These are phyloP conservation scores for Coryphaenoides rupestris DNA, from an alignment of 2,113 vertebrate species.

Conservation along the genomic window DNA sequence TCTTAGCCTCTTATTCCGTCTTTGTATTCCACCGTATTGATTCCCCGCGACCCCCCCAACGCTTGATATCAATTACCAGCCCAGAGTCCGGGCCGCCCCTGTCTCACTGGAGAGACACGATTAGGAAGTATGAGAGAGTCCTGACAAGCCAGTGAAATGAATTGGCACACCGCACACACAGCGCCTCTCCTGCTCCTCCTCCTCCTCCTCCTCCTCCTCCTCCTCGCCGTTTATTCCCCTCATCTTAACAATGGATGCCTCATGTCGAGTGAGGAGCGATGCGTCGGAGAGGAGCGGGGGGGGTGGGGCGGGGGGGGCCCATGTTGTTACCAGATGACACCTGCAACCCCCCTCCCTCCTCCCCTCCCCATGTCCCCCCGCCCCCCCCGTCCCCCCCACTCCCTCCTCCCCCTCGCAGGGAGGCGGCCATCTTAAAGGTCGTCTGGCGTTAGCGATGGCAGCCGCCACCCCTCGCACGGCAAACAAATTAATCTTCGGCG, in stretches of 20 bases:
- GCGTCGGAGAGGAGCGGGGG: constrained; percentile 76
- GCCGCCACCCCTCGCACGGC: constrained; percentile 78
- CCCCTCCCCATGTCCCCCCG: constrained; percentile 80
- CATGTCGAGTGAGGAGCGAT: constrained; percentile 79
- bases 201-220: no score
- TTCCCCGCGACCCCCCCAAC: constrained; percentile 24
- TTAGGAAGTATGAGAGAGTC: constrained; percentile 36
- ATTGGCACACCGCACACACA: constrained; percentile 62
- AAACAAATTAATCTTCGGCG: constrained; percentile 96
- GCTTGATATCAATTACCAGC: constrained; percentile 50
- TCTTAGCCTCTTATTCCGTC: constrained; percentile 21
- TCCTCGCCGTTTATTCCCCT: constrained; percentile 45
- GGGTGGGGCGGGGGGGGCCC: no score
- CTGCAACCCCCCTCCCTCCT: constrained; percentile 68
- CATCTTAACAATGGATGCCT: constrained; percentile 67
- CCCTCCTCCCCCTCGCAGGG: constrained; percentile 76
- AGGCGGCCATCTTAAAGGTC: constrained; percentile 86
- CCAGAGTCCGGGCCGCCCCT: constrained; percentile 16
- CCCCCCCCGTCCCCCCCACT: no score
- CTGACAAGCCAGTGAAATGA: constrained; percentile 47
- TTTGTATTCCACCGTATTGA: constrained; percentile 38
- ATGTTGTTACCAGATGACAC: no score
- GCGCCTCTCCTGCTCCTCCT: no score
- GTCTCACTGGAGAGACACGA: constrained; percentile 45
- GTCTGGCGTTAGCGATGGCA: constrained; percentile 83